Conservation (phyloP, 2,113 vertebrate genomes). For the Tapirus terrestris region DNA sequence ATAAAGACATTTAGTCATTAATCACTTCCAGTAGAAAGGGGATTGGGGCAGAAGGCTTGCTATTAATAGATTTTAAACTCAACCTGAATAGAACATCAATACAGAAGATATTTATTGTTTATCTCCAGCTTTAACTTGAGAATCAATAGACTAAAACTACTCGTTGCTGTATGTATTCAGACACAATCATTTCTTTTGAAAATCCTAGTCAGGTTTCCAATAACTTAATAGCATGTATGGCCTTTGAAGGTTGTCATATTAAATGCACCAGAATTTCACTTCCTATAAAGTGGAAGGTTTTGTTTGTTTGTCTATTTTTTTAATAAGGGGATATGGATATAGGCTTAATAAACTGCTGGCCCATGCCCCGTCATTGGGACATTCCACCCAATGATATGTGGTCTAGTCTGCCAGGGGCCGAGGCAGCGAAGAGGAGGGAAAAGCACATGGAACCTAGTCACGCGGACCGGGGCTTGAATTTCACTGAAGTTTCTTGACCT, state of each 20-base stretch:
- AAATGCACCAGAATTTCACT: not conserved
- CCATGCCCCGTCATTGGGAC: not conserved
- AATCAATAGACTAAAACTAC: not conserved
- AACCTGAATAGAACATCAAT: slow-evolving; percentile 26
- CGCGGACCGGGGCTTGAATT: not conserved
- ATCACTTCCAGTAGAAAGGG: slow-evolving; percentile 7
- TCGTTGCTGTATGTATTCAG: not conserved
- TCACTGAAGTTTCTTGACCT: not conserved
- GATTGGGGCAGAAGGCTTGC: not conserved
- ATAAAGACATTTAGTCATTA: slow-evolving; percentile 25
- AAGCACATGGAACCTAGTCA: not conserved
- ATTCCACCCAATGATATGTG: not conserved
- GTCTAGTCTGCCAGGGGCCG: not conserved
- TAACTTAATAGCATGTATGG: not conserved
- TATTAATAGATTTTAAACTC: slow-evolving; percentile 27
- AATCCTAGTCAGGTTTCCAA: not conserved
- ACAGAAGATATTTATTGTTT: not conserved
- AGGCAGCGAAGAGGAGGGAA: not conserved
- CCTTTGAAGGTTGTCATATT: not conserved
- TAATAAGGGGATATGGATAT: not conserved
- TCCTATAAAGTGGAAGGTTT: not conserved
- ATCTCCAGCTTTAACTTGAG: slow-evolving; percentile 34
- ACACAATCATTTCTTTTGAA: slow-evolving; percentile 4
- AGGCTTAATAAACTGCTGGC: not conserved
- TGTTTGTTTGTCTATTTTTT: not conserved